phyloP scores from a whole-genome alignment of 2,888 invertebrate species.

The Cephus runcator region DNA sequence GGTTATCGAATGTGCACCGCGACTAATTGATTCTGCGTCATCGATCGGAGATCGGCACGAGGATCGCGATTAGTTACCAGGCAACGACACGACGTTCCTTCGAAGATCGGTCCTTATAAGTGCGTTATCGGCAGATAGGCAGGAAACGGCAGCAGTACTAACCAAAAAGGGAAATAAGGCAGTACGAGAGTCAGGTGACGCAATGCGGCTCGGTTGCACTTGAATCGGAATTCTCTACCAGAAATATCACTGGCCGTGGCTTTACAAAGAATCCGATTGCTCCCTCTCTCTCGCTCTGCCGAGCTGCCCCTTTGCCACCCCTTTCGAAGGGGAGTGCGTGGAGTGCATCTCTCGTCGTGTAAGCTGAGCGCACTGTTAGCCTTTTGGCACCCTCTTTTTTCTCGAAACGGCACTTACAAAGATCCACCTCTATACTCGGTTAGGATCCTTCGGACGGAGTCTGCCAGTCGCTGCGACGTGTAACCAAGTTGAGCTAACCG shows the following conservation, averaged over 20 bases:
- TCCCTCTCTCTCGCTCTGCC: background rate
- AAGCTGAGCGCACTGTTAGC: constrained; percentile 24
- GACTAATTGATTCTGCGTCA: background rate
- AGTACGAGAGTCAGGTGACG: constrained; percentile 42
- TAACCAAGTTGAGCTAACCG: constrained; percentile 1
- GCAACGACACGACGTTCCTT: background rate
- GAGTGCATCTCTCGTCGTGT: constrained; percentile 45
- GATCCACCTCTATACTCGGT: background rate
- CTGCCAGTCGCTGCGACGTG: background rate
- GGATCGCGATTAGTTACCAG: background rate
- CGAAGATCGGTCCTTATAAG: constrained; percentile 46
- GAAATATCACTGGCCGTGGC: background rate
- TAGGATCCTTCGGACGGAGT: background rate
- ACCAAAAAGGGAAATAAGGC: constrained; percentile 31
- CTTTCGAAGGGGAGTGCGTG: constrained; percentile 27
- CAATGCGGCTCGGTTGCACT: constrained; percentile 39
- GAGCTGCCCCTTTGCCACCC: background rate
- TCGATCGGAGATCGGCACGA: background rate
- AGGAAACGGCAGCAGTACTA: constrained; percentile 42
- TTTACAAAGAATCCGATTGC: background rate
- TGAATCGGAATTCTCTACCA: constrained; percentile 26
- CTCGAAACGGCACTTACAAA: background rate
- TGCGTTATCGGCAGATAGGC: constrained; percentile 50
- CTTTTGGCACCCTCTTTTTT: constrained; percentile 5
- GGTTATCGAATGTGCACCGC: background rate